phyloP scores from a whole-genome alignment of 2,797 vertebrate genomes.

The Epinephelus awoara region DNA sequence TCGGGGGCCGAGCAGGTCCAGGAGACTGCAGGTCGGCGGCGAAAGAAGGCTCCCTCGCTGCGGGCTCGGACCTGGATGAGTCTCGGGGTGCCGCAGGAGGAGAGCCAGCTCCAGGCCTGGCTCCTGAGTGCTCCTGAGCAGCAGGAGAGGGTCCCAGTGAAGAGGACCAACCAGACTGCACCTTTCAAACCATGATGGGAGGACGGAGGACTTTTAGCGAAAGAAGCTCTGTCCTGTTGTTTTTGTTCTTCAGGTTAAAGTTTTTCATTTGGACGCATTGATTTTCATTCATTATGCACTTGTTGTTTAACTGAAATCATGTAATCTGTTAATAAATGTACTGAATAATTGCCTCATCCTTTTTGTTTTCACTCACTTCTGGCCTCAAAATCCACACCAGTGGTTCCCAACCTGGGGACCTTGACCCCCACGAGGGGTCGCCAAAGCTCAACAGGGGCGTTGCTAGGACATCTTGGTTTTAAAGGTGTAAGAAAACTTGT shows the following conservation, averaged over 20 bases:
- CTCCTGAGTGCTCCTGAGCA: conserved; percentile 61
- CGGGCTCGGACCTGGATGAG: conserved; percentile 60
- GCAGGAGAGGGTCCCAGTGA: neutral
- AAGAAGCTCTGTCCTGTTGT: neutral
- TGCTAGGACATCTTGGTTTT: no score
- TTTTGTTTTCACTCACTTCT: no score
- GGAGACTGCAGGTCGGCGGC: accelerated
- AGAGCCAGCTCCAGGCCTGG: conserved; percentile 45
- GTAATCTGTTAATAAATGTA: conserved; percentile 33
- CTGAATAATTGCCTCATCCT: neutral
- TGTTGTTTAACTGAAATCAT: neutral
- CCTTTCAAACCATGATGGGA: neutral
- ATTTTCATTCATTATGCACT: neutral
- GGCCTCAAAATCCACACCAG: no score
- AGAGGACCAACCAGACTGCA: accelerated
- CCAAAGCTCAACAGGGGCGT: no score
- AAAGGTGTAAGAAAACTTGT: no score
- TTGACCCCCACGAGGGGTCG: no score
- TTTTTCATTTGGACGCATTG: neutral
- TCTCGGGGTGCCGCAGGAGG: conserved; percentile 31
- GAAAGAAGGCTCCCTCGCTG: conserved; percentile 55
- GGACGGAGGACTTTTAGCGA: neutral
- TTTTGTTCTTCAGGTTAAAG: neutral
- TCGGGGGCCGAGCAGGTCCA: neutral
- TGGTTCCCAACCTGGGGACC: no score